Evolutionary conservation across 2,888 invertebrate genomes (phyloP).

Genomic region (Aphodius sticticus): DNA sequence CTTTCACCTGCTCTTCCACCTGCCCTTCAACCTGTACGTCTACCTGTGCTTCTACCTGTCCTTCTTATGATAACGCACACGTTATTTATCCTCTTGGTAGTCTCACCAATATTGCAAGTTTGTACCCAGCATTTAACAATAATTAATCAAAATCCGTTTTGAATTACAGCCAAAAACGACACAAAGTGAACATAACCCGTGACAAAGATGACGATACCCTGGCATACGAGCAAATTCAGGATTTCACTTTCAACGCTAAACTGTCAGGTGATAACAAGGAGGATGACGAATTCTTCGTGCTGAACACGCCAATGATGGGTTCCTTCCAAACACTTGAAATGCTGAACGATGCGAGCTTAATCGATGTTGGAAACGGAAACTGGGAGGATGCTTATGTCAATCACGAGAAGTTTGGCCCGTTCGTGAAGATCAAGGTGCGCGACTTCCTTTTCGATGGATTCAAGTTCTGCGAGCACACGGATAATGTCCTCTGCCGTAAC

Average conservation of each 20-base stretch:
- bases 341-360: not conserved
- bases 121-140: too few species aligned
- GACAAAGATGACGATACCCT: conserved; percentile 54
- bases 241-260: conserved; percentile 66
- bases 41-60: too few species aligned
- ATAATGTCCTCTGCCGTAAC: conserved; percentile 7
- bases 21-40: too few species aligned
- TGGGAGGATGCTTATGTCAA: conserved; percentile 24
- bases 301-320: conserved; percentile 61
- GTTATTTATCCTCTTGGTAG: too few species aligned
- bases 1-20: too few species aligned
- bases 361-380: not conserved
- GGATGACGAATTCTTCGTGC: conserved; percentile 64
- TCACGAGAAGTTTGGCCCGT: conserved; percentile 1
- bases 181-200: conserved; percentile 61
- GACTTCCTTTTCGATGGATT: conserved; percentile 70
- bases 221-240: conserved; percentile 59
- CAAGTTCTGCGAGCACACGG: conserved; percentile 57
- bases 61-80: too few species aligned
- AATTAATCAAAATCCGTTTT: not conserved
- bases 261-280: conserved; percentile 66
- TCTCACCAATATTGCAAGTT: too few species aligned
- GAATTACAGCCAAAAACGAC: conserved; percentile 43
- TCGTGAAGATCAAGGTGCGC: conserved; percentile 59
- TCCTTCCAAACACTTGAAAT: conserved; percentile 23